Percentiles rank a stretch among this genome's conserved stretches.
Evolutionary conservation across 1,140 invertebrate species (phyloP).

Genomic region (Lordiphosa stackelbergi): DNA sequence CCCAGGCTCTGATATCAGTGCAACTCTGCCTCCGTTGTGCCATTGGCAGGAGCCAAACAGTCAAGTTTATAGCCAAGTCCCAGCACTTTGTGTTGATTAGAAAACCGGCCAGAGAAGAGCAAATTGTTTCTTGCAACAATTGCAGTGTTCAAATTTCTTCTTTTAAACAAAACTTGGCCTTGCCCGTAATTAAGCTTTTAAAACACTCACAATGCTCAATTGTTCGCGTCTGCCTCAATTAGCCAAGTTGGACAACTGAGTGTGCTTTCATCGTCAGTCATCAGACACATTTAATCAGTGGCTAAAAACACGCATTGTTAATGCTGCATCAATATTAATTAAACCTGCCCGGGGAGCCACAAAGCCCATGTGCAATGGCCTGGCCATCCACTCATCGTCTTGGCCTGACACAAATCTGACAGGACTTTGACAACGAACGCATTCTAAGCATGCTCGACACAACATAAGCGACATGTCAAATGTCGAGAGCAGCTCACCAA

Average conservation of each 20-base stretch:
- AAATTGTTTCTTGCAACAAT: slow-evolving; percentile 39
- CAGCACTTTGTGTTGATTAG: slow-evolving; percentile 70
- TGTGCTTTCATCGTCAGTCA: slow-evolving; percentile 31
- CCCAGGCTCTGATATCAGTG: slow-evolving; percentile 21
- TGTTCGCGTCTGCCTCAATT: slow-evolving; percentile 57
- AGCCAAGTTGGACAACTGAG: slow-evolving; percentile 46
- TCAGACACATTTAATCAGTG: slow-evolving; percentile 60
- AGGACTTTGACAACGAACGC: slow-evolving; percentile 70
- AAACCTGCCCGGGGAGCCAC: slow-evolving; percentile 11
- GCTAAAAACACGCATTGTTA: slow-evolving; percentile 55
- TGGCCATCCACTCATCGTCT: neutral
- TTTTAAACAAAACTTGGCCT: slow-evolving; percentile 52
- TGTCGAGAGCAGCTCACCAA: slow-evolving; percentile 57
- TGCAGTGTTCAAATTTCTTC: slow-evolving; percentile 41
- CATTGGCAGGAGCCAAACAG: slow-evolving; percentile 6
- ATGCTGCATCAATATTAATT: slow-evolving; percentile 73
- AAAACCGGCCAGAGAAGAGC: slow-evolving; percentile 40
- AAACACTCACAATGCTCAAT: slow-evolving; percentile 55
- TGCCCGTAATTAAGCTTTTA: slow-evolving; percentile 55
- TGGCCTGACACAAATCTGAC: slow-evolving; percentile 66
- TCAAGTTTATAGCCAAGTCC: slow-evolving; percentile 37
- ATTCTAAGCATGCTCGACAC: slow-evolving; percentile 63
- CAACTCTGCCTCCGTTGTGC: neutral
- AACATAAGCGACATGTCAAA: slow-evolving; percentile 74
- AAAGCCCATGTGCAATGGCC: no score